A percentile compares a stretch with the other conserved stretches of the same genome.
Evolutionary conservation across 53 echinoderm and acorn worm genomes (phyloP).

Genomic region (Temnopleurus reevesii): DNA sequence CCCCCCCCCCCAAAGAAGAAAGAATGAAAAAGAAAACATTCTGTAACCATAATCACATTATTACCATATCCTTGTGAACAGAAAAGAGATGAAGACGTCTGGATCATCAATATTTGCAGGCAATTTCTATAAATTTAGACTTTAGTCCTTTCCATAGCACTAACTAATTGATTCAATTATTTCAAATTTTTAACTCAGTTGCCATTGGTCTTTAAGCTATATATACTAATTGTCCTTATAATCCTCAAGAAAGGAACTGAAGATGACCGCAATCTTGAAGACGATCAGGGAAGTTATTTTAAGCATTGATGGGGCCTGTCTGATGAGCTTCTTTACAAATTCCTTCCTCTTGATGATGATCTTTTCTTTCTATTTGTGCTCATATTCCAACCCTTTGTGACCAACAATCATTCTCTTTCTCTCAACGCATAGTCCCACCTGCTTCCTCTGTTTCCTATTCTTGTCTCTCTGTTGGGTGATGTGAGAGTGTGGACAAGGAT

Average conservation of each 20-base stretch:
- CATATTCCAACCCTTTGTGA: conserved; percentile 6
- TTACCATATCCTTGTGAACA: no score
- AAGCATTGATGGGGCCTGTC: not conserved
- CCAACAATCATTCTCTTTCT: conserved; percentile 15
- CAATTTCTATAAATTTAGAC: no score
- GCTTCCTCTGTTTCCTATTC: conserved; percentile 10
- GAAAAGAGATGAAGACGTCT: no score
- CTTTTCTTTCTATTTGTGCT: not conserved
- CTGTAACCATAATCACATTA: no score
- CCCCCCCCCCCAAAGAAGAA: no score
- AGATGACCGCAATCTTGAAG: not conserved
- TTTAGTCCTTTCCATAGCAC: no score
- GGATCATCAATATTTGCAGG: no score
- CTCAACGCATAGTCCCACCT: not conserved
- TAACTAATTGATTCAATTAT: no score
- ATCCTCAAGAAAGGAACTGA: not conserved
- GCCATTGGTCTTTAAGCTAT: not conserved
- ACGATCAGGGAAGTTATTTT: conserved; percentile 2
- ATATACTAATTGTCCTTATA: not conserved
- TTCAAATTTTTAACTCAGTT: not conserved
- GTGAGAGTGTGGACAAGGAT: not conserved
- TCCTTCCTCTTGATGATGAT: not conserved
- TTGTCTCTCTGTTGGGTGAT: not conserved
- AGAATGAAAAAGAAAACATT: no score
- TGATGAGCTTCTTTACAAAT: not conserved